These are phyloP conservation scores for Bagarius yarrelli DNA, from an alignment of 2,113 vertebrate species.

Conservation along the genomic window DNA sequence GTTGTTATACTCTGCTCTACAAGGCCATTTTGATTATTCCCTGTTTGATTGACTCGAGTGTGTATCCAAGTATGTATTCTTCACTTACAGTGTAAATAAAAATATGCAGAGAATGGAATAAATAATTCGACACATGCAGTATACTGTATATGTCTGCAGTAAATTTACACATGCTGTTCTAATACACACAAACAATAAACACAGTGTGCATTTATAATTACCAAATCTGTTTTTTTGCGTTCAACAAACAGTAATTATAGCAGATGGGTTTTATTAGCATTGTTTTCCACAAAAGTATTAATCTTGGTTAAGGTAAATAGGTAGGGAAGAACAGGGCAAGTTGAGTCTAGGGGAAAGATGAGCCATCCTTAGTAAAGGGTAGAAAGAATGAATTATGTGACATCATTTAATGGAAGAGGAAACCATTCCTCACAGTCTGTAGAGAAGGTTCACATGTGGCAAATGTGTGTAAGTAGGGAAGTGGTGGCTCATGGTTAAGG, in stretches of 20 bases:
- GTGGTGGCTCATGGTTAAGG: too few species aligned
- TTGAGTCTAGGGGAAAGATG: too few species aligned
- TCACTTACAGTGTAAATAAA: not conserved
- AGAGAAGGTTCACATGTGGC: too few species aligned
- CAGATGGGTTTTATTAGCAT: too few species aligned
- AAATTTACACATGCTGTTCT: not conserved
- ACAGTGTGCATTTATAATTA: not conserved
- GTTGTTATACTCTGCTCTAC: not conserved
- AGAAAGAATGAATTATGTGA: too few species aligned
- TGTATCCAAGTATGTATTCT: conserved; percentile 16
- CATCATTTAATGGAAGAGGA: too few species aligned
- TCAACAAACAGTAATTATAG: not conserved
- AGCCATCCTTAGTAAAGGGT: too few species aligned
- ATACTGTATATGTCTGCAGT: not conserved
- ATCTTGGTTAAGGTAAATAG: too few species aligned
- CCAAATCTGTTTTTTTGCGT: not conserved
- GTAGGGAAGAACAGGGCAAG: too few species aligned
- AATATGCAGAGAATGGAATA: not conserved
- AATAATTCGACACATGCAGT: not conserved
- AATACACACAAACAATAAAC: not conserved
- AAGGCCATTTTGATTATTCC: not conserved
- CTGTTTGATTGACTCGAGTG: conserved; percentile 19
- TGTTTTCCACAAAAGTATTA: too few species aligned
- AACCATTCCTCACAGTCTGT: too few species aligned
- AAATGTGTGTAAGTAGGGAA: too few species aligned